These are phyloP conservation scores for Grammomys dolichurus DNA, from an alignment of 2,113 vertebrate species.

Conservation along the genomic window DNA sequence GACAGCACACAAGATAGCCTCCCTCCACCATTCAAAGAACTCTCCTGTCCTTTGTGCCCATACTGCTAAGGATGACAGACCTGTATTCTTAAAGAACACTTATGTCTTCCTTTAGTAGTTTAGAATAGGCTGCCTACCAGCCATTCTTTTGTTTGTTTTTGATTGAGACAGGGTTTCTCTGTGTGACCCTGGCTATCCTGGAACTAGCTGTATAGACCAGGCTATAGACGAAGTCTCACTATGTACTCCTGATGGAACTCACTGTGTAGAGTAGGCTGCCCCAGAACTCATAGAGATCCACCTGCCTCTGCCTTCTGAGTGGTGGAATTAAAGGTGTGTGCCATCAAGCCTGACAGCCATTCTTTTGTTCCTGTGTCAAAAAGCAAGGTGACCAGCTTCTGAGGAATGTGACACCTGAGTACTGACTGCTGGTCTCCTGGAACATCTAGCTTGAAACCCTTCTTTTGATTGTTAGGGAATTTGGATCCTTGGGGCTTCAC, in stretches of 20 bases:
- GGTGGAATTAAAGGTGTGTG: background rate
- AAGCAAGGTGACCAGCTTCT: background rate
- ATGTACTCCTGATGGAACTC: background rate
- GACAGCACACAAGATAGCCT: background rate
- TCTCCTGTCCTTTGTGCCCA: background rate
- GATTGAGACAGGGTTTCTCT: background rate
- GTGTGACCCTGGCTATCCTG: background rate
- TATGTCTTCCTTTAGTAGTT: constrained; percentile 13
- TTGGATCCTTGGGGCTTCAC: background rate
- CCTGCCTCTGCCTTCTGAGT: background rate
- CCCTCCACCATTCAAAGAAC: background rate
- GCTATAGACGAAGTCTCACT: background rate
- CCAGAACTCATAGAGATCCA: background rate
- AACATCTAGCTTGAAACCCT: too few species aligned
- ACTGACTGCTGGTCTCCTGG: background rate
- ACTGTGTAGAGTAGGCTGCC: background rate
- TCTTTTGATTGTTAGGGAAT: background rate
- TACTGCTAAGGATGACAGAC: background rate
- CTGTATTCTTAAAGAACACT: background rate
- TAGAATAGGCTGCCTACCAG: constrained; percentile 5
- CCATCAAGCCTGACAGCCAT: background rate
- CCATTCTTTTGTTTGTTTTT: background rate
- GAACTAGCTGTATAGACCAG: background rate
- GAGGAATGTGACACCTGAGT: background rate
- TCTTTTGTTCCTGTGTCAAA: background rate